phyloP scores from a whole-genome alignment of 2,113 vertebrate genomes.

The Raphicerus campestris region DNA sequence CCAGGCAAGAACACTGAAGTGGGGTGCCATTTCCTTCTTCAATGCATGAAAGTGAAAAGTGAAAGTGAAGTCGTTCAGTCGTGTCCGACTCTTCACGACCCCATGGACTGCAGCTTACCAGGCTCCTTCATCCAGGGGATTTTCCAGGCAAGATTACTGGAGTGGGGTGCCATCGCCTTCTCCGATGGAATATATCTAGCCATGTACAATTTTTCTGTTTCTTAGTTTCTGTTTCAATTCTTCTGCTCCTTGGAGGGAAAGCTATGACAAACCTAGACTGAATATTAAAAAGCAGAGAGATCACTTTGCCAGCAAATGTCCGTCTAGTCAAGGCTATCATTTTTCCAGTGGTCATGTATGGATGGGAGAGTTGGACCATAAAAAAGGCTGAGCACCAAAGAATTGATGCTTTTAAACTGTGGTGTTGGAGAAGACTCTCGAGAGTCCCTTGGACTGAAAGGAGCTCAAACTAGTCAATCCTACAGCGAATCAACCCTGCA shows the following conservation, averaged over 20 bases:
- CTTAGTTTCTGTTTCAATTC: too few species aligned
- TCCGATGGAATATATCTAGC: too few species aligned
- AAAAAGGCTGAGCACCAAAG: background rate
- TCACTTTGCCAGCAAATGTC: background rate
- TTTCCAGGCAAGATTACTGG: too few species aligned
- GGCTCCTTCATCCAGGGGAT: too few species aligned
- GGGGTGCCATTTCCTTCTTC: too few species aligned
- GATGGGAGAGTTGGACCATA: background rate
- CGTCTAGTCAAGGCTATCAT: fast-evolving
- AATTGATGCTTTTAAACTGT: background rate
- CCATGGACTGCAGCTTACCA: too few species aligned
- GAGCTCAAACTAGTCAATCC: background rate
- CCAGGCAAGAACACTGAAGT: too few species aligned
- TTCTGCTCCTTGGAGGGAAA: too few species aligned
- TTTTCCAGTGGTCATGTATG: background rate
- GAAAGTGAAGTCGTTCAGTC: too few species aligned
- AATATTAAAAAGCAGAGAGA: background rate
- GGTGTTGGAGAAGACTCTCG: background rate
- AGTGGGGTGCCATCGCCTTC: too few species aligned
- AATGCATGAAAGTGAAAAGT: too few species aligned
- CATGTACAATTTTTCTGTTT: constrained; percentile 48
- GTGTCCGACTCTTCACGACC: too few species aligned
- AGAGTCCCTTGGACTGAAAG: background rate
- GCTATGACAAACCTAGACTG: background rate
- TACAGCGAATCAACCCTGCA: background rate